A percentile compares a stretch with the other conserved stretches of the same genome.
These are phyloP conservation scores for Hystrix brachyura DNA, from an alignment of 2,113 vertebrate species.

Conservation along the genomic window DNA sequence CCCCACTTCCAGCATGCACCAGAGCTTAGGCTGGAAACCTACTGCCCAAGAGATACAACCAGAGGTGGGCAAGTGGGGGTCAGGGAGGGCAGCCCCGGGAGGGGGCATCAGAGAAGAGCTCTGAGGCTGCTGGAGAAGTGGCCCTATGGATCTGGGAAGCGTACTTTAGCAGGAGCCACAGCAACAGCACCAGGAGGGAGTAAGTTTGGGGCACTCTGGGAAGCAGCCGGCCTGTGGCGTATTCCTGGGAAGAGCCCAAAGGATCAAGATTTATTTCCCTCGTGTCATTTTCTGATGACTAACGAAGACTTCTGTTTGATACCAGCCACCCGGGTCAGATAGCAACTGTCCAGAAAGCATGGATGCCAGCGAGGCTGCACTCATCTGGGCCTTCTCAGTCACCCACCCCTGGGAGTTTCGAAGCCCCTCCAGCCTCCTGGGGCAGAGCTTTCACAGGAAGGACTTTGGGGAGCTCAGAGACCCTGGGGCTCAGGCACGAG, in stretches of 20 bases:
- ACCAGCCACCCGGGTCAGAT: not conserved
- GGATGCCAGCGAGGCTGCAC: accelerated
- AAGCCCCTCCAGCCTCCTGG: not conserved
- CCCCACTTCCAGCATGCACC: not conserved
- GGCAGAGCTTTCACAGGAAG: not conserved
- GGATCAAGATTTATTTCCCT: not conserved
- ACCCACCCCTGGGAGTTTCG: too few relatives aligned
- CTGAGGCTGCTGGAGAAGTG: not conserved
- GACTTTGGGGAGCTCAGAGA: not conserved
- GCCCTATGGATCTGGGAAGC: not conserved
- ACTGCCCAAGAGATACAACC: not conserved
- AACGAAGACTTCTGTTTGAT: not conserved
- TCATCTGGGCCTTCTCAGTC: not conserved
- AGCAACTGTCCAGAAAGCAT: not conserved
- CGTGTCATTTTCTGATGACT: not conserved
- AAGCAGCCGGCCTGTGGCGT: not conserved
- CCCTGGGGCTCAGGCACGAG: not conserved
- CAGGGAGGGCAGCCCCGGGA: not conserved
- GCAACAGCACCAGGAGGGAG: accelerated
- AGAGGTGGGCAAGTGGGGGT: not conserved
- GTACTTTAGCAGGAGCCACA: not conserved
- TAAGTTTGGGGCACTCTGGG: not conserved
- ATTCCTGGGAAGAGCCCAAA: not conserved
- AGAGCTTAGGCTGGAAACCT: not conserved
- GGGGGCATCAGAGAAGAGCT: not conserved